A percentile compares a stretch with the other conserved stretches of the same genome.
phyloP scores from a whole-genome alignment of 30 jellyfish, hydroid and myxozoan species.

The Phacellophora camtschatica region DNA sequence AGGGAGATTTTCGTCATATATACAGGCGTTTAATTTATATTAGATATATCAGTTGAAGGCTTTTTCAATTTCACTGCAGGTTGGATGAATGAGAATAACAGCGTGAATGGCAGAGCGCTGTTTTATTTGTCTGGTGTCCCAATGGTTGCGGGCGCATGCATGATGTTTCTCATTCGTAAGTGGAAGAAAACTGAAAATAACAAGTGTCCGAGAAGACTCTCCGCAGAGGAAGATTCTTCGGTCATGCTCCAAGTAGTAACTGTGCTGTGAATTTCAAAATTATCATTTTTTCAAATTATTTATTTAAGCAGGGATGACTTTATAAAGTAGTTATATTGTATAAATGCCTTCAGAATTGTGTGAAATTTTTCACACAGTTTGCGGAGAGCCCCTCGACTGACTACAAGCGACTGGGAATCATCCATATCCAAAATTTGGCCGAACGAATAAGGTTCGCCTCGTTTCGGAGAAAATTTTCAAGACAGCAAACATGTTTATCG shows the following conservation, averaged over 20 bases:
- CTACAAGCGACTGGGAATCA: too few relatives aligned
- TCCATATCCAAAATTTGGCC: too few relatives aligned
- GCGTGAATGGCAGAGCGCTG: constrained; percentile 68
- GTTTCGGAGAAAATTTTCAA: too few relatives aligned
- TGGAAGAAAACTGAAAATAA: constrained; percentile 27
- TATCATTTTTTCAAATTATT: too few relatives aligned
- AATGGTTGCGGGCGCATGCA: constrained; percentile 73
- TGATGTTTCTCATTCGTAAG: constrained; percentile 64
- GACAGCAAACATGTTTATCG: too few relatives aligned
- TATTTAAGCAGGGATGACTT: too few relatives aligned
- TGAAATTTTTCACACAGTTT: too few relatives aligned
- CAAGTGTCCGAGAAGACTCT: not conserved
- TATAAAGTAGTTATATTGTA: too few relatives aligned
- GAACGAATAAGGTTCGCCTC: too few relatives aligned
- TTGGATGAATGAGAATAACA: constrained; percentile 80
- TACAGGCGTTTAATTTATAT: not conserved
- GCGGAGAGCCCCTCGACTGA: too few relatives aligned
- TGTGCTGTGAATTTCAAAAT: not conserved
- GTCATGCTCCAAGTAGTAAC: constrained; percentile 50
- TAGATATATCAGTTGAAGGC: not conserved
- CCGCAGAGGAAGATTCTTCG: constrained; percentile 1
- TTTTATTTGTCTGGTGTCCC: constrained; percentile 84
- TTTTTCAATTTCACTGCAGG: constrained; percentile 32
- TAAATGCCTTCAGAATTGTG: too few relatives aligned
- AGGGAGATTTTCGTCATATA: not conserved